Evolutionary conservation across 2,888 invertebrate species (phyloP), one percentile per base, ranked within the genome.

Genomic region (Tanytarsus gracilentus): DNA sequence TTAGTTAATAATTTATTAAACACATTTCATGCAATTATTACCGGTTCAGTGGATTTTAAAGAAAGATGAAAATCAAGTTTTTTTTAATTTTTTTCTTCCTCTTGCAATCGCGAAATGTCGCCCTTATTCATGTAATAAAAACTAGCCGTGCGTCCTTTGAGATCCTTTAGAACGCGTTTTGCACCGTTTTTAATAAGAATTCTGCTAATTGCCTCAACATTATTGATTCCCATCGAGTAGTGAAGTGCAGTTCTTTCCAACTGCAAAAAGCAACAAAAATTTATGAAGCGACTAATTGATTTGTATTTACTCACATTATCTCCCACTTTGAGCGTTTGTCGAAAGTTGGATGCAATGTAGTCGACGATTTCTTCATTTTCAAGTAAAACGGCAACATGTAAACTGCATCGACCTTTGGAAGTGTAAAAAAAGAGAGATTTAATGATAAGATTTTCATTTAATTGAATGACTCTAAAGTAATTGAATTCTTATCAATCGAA

Each of bases 51-150:
- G n/a, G n/a, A n/a, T n/a, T n/a, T n/a, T n/a, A n/a, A n/a, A n/a
- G n/a, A n/a, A n/a, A n/a, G n/a, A n/a, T n/a, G n/a, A n/a, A n/a
- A n/a, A n/a, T n/a, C n/a, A n/a, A n/a, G n/a, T 48, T 29, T 27
- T 16, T 8, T 44, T 50, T 33, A 44, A 9, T 23, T 9, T 60
- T 86, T 84, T 68, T 92, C 91, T 70, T 93, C 91, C 68, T 90
- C 88, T 70, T 89, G 88, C 44, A 93, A 79, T 63, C 85, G 79
- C 63, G 86, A 75, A 67, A 94, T 89, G 65, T 93, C 93, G 0
- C 89, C 86, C 72, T 90, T 90, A 72, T 93, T 91, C 83, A 93
- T 88, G 70, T 89, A 93, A 74, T 93, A 94, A 73, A 91, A 93
- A 33, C 88, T 87, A 1, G 93, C 90, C 68, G 91, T 90, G 48